Conservation (phyloP, 2,113 vertebrate species). For the Procavia capensis region DNA sequence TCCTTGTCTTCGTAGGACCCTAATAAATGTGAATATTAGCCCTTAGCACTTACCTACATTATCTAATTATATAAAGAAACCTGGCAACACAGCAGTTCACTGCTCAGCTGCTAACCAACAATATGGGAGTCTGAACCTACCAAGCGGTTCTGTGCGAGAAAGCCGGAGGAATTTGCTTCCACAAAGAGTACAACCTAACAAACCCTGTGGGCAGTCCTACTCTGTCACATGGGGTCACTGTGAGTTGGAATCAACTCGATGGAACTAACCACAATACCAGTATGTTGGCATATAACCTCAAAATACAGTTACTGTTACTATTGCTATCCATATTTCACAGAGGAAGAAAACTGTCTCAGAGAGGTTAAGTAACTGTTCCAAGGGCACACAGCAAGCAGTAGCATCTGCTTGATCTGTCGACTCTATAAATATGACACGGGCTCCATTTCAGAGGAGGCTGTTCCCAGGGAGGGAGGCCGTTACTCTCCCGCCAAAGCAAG, state of each 20-base stretch:
- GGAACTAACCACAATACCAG: background rate
- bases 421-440: background rate
- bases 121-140: no score
- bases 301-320: background rate
- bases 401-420: background rate
- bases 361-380: background rate
- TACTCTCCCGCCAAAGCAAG: background rate
- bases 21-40: background rate
- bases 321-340: background rate
- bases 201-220: background rate
- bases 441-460: background rate
- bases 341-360: background rate
- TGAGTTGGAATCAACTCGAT: background rate
- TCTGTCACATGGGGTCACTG: background rate
- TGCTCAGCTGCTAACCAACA: background rate
- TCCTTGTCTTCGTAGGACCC: background rate
- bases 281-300: background rate
- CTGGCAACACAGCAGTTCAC: background rate
- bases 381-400: conserved; percentile 1
- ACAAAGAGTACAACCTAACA: background rate
- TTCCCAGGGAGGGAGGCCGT: background rate
- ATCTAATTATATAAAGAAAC: background rate
- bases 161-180: background rate
- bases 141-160: background rate
- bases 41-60: background rate